A percentile compares a stretch with the other conserved stretches of the same genome.
These are phyloP conservation scores for Halichondria panicea DNA, from an alignment of 37 sponge, comb jelly and placozoan species.

Conservation along the genomic window DNA sequence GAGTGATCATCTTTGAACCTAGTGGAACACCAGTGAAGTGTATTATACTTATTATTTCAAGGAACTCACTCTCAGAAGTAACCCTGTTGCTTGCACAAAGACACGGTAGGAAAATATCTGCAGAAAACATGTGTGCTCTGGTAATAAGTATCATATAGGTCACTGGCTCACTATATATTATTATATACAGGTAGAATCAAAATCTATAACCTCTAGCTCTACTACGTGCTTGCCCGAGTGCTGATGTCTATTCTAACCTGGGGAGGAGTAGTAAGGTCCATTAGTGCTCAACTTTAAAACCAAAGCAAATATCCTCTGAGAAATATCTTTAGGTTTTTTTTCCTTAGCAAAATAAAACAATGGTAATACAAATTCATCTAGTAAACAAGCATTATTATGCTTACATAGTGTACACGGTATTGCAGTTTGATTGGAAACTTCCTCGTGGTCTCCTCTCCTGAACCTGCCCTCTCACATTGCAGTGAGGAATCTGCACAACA, in stretches of 20 bases:
- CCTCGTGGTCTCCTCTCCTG: too few relatives aligned
- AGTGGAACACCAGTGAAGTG: too few relatives aligned
- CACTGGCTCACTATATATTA: not conserved
- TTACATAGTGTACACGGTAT: slow-evolving; percentile 29
- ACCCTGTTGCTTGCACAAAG: slow-evolving; percentile 23
- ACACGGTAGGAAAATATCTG: slow-evolving; percentile 60
- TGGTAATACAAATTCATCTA: not conserved
- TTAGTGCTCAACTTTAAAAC: slow-evolving; percentile 24
- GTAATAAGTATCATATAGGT: not conserved
- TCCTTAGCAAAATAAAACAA: slow-evolving; percentile 1
- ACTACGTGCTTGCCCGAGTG: not conserved
- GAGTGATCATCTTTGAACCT: slow-evolving; percentile 12
- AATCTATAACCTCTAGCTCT: not conserved
- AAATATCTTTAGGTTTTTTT: slow-evolving; percentile 19
- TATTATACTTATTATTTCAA: too few relatives aligned
- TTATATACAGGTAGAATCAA: too few relatives aligned
- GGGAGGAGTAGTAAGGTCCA: slow-evolving; percentile 32
- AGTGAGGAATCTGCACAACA: not conserved
- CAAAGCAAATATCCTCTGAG: slow-evolving; percentile 42
- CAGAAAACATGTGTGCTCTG: not conserved
- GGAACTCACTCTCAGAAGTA: too few relatives aligned
- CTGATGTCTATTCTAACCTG: slow-evolving; percentile 29
- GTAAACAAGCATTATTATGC: not conserved
- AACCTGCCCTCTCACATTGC: too few relatives aligned
- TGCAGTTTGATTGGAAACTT: slow-evolving; percentile 2